Base-by-base conservation (phyloP, 2,888 invertebrate species). In the Scaptomyza cyrtandrae region DNA sequence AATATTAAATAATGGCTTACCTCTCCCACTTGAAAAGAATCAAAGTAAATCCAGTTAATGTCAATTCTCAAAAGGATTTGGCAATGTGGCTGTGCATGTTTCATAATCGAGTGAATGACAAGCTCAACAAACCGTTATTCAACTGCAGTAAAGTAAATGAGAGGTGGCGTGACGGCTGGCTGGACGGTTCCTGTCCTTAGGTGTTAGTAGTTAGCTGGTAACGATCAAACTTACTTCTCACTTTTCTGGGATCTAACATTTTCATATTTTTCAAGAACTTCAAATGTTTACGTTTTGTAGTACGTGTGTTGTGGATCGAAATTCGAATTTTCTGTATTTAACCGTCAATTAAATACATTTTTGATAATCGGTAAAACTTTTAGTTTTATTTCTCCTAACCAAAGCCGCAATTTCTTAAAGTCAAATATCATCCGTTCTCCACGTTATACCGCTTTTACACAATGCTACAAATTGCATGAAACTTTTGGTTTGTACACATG, bases 141-240 rank as follows among this genome's bases (percentile, higher is more conserved):
- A 98, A 99, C 93, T 99, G 99, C 92, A 94, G 94, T 50, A 95
- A 95, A 92, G 96, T 99, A 0, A 95, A 97, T 85, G 96, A 99
- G 91, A 93, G 99, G 86, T 99, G 99, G 99, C 93, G 95, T 91
- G 97, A 98, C 89, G 99, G 99, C 13, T 98, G 98, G 98, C 91
- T 94, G 1, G 98, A 98, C 91, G 98, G 98, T n/a, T 97, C 97
- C 9, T 99, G 98, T 93, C 96, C 96, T 93, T 96, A 93, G 66
- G 33, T 29, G 1, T 5, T 5, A 33, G 9, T 9, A 19, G 49
- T 19, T 3, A 19, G 16, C 24, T 24, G 24, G 3, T 24, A 1
- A 24, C 24, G 24, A 24, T 24, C 24, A 24, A 24, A 3, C 24
- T 24, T 24, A 24, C 24, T 24, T 3, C 3, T 24, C 24, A 24